phyloP scores from a whole-genome alignment of 1,140 invertebrate genomes.

The Plodia interpunctella region DNA sequence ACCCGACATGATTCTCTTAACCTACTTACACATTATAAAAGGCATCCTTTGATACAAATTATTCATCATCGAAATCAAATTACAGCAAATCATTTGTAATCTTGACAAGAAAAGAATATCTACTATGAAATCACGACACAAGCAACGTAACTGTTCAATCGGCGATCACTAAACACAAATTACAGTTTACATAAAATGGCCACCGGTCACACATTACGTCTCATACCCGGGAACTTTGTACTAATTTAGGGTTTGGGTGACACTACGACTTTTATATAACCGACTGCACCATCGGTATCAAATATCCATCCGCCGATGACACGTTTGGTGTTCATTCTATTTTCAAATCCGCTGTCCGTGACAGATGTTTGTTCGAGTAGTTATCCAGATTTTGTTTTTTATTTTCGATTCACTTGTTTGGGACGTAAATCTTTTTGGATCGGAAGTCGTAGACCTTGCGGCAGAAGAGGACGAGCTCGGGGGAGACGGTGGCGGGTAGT shows the following conservation, averaged over 20 bases:
- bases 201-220: conserved; percentile 46
- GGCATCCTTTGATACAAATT: conserved; percentile 64
- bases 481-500: conserved; percentile 82
- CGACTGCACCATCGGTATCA: background rate
- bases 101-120: conserved; percentile 44
- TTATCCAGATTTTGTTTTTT: conserved; percentile 5
- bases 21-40: conserved; percentile 71
- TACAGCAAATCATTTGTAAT: conserved; percentile 50
- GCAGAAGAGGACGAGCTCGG: conserved; percentile 95
- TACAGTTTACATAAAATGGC: conserved; percentile 33
- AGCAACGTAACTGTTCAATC: conserved; percentile 55
- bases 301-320: conserved; percentile 6
- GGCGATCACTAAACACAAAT: conserved; percentile 45
- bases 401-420: conserved; percentile 52
- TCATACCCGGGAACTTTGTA: conserved; percentile 61
- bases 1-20: conserved; percentile 52
- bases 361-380: background rate
- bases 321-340: conserved; percentile 45
- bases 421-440: conserved; percentile 82
- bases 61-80: conserved; percentile 47
- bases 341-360: background rate
- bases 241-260: conserved; percentile 50
- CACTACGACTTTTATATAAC: conserved; percentile 35
- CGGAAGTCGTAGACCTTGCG: conserved; percentile 96
- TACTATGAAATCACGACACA: conserved; percentile 54